Evolutionary conservation across 2,888 invertebrate species (phyloP).

Genomic region (Smittia aterrima): DNA sequence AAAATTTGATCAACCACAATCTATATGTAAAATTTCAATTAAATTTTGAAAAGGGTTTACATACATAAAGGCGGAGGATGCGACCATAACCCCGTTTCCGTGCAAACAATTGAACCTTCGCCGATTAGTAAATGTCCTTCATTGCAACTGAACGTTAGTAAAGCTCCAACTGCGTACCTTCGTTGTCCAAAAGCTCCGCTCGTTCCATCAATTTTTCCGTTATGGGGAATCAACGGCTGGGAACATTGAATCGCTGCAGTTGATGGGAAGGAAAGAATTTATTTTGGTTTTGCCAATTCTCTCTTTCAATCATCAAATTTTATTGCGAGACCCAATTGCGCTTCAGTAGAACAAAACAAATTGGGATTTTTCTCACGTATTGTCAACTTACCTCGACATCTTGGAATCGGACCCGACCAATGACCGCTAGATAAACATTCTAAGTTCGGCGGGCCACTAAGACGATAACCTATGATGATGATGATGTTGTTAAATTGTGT

Average conservation of each 20-base stretch:
- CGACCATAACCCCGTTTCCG: conserved; percentile 85
- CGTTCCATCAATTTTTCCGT: conserved; percentile 59
- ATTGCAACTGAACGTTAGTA: conserved; percentile 74
- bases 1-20: too few species aligned
- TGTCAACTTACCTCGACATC: conserved; percentile 65
- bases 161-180: conserved; percentile 73
- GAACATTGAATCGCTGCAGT: conserved; percentile 77
- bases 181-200: conserved; percentile 55
- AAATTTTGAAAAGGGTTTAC: conserved; percentile 45
- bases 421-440: conserved; percentile 76
- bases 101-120: conserved; percentile 80
- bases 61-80: conserved; percentile 80
- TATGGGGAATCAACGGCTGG: conserved; percentile 68
- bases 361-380: not conserved
- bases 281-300: conserved; percentile 20
- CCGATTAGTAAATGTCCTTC: conserved; percentile 64
- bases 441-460: conserved; percentile 72
- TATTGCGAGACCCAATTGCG: conserved; percentile 2
- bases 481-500: too few species aligned
- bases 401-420: conserved; percentile 76
- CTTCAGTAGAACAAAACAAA: conserved; percentile 15
- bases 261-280: not conserved
- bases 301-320: conserved; percentile 25
- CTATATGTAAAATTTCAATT: not conserved
- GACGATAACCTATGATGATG: too few species aligned